Conservation (phyloP, 2,797 vertebrate genomes). For the Selene dorsalis region DNA sequence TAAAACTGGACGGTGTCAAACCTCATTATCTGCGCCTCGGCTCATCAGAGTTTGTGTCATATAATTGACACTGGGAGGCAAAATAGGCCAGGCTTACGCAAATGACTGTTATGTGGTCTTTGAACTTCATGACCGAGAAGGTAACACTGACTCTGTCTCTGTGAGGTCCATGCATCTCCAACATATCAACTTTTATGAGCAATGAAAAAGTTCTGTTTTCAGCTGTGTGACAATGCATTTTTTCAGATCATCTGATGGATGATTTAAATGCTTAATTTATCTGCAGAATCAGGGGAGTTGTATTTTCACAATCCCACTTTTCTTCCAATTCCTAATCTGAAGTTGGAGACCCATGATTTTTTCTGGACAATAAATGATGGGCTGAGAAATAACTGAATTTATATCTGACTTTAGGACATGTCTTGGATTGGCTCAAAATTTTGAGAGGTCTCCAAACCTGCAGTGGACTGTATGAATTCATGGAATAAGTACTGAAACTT, state of each 20-base stretch:
- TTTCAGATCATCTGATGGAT: neutral
- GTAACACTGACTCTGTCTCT: neutral
- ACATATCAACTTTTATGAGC: neutral
- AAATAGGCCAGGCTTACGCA: slow-evolving; percentile 2
- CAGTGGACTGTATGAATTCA: slow-evolving; percentile 31
- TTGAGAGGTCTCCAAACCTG: slow-evolving; percentile 35
- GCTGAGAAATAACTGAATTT: slow-evolving; percentile 34
- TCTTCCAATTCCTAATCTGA: neutral
- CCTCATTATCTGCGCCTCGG: slow-evolving; percentile 39
- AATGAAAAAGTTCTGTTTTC: neutral
- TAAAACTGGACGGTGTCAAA: slow-evolving; percentile 19
- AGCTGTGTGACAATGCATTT: neutral
- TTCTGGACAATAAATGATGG: neutral
- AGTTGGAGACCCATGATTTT: neutral
- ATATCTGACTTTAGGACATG: slow-evolving; percentile 41
- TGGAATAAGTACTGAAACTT: slow-evolving; percentile 22
- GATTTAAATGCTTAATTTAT: neutral
- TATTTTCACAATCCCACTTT: neutral
- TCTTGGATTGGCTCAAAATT: slow-evolving; percentile 51
- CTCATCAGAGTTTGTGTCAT: slow-evolving; percentile 24
- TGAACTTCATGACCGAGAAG: neutral
- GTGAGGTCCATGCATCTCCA: neutral
- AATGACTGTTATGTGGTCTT: neutral
- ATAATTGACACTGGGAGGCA: neutral
- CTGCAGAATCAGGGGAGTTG: neutral